Percentiles rank a stretch among this genome's conserved stretches.
phyloP scores from a whole-genome alignment of 2,113 vertebrate species.

The Albula glossodonta region DNA sequence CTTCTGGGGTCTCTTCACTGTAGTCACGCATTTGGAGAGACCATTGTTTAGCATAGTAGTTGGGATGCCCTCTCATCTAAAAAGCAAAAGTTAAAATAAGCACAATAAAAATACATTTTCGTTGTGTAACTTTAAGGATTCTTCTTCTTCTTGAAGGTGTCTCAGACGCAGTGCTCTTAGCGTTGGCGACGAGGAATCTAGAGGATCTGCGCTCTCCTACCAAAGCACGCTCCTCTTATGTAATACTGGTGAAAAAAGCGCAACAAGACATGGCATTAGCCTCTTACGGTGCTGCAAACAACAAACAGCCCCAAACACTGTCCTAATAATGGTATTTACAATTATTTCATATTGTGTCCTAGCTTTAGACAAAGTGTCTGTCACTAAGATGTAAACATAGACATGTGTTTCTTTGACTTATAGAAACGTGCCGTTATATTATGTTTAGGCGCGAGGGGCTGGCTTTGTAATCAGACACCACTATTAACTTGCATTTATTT shows the following conservation, averaged over 20 bases:
- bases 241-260: background rate
- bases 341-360: background rate
- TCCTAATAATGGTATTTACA: no score
- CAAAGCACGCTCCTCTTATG: background rate
- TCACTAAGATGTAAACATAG: conserved; percentile 7
- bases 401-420: background rate
- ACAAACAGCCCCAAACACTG: background rate
- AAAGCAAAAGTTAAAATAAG: background rate
- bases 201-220: background rate
- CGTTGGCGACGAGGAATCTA: background rate
- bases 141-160: background rate
- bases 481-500: background rate
- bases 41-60: conserved; percentile 72
- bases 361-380: background rate
- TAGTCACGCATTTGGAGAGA: conserved; percentile 61
- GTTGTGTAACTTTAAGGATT: background rate
- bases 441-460: conserved; percentile 46
- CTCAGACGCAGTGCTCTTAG: background rate
- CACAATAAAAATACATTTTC: background rate
- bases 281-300: background rate
- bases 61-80: conserved; percentile 52
- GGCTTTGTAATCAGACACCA: conserved; percentile 53
- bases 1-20: conserved; percentile 55
- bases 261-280: background rate
- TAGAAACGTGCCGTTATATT: conserved; percentile 50